Conservation (phyloP, 2,113 vertebrate genomes). For the Cottus gobio region DNA sequence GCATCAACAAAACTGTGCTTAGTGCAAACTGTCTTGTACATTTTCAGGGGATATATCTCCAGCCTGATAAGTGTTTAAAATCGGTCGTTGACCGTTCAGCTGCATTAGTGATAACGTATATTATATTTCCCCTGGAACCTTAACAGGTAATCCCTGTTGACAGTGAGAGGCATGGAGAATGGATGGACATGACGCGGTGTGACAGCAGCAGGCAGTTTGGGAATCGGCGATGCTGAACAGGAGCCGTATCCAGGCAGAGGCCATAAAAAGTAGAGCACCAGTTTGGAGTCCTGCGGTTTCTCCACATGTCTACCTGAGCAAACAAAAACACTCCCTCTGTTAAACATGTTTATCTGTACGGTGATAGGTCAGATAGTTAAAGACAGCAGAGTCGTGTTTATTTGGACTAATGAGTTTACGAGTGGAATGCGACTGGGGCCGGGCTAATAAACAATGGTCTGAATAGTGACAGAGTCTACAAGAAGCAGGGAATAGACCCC, state of each 20-base stretch:
- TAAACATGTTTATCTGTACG: not conserved
- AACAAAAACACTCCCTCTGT: not conserved
- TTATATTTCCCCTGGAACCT: not conserved
- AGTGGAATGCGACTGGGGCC: not conserved
- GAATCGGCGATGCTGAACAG: not conserved
- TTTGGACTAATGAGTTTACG: conserved; percentile 6
- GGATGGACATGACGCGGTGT: conserved; percentile 7
- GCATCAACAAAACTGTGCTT: conserved; percentile 34
- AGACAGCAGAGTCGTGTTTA: not conserved
- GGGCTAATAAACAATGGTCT: conserved; percentile 7
- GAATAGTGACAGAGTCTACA: conserved; percentile 1
- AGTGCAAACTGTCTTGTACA: not conserved
- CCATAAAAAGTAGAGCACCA: conserved; percentile 2
- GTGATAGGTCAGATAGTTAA: not conserved
- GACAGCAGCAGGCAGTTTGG: conserved; percentile 4
- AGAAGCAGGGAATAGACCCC: conserved; percentile 11
- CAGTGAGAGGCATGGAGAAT: conserved; percentile 1
- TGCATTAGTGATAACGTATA: conserved; percentile 5
- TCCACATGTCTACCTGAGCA: not conserved
- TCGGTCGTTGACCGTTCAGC: not conserved
- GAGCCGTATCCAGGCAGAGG: not conserved
- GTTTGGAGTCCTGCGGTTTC: not conserved
- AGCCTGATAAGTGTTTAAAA: not conserved
- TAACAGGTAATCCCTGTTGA: conserved; percentile 28
- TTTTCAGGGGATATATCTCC: not conserved